Conservation (phyloP, 2,888 invertebrate species). For the Pachycephus smyrnensis region DNA sequence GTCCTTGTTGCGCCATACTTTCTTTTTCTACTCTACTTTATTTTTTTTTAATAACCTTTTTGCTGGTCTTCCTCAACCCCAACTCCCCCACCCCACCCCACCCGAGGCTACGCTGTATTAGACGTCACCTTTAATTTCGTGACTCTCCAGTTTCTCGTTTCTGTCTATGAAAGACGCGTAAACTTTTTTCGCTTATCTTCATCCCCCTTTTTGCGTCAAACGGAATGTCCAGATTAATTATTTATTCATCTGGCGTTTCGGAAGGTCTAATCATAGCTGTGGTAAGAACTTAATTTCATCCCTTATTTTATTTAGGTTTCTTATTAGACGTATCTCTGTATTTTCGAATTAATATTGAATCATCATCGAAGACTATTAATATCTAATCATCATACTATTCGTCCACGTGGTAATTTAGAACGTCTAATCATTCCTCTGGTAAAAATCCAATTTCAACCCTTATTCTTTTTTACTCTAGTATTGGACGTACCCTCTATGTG, state of each 20-base stretch:
- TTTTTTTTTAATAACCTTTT: slow-evolving; percentile 21
- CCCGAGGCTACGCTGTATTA: slow-evolving; percentile 3
- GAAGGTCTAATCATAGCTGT: too few relatives aligned
- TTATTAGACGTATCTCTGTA: too few relatives aligned
- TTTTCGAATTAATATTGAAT: not conserved
- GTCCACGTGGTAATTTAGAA: too few relatives aligned
- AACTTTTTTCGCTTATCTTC: not conserved
- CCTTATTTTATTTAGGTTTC: too few relatives aligned
- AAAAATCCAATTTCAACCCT: not conserved
- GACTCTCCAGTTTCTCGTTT: not conserved
- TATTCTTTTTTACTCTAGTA: not conserved
- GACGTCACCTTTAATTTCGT: not conserved
- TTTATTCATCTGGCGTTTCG: too few relatives aligned
- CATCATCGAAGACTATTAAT: not conserved
- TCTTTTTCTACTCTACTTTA: slow-evolving; percentile 14
- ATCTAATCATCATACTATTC: too few relatives aligned
- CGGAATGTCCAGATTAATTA: too few relatives aligned
- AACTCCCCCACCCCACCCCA: slow-evolving; percentile 17
- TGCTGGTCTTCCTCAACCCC: slow-evolving; percentile 20
- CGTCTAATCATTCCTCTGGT: not conserved
- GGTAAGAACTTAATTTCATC: too few relatives aligned
- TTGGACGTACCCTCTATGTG: not conserved
- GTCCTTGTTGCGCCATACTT: slow-evolving; percentile 26
- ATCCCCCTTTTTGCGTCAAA: too few relatives aligned
- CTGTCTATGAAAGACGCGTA: not conserved